Percentiles rank a stretch among this genome's conserved stretches.
These are phyloP conservation scores for Drosophila setifemur DNA, from an alignment of 1,140 invertebrate species.

Conservation along the genomic window DNA sequence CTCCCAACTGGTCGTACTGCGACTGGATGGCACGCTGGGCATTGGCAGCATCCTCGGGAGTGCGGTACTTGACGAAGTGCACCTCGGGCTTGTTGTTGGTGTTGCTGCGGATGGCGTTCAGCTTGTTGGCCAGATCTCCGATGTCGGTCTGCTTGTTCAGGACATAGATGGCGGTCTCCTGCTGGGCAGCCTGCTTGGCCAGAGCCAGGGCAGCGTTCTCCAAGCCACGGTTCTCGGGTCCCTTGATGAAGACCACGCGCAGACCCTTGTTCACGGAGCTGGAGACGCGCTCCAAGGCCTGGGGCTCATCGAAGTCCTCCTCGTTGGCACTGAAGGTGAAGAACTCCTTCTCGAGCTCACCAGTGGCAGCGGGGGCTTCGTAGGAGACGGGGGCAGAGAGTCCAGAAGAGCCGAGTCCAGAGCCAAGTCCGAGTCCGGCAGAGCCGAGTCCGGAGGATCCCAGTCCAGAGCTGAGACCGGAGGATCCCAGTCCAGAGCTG, in stretches of 20 bases:
- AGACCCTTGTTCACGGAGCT: slow-evolving; percentile 65
- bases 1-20: slow-evolving; percentile 62
- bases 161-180: slow-evolving; percentile 74
- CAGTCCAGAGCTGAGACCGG: slow-evolving; percentile 31
- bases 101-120: slow-evolving; percentile 66
- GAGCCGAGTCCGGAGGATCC: slow-evolving; percentile 25
- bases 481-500: slow-evolving; percentile 17
- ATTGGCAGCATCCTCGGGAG: slow-evolving; percentile 68
- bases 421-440: slow-evolving; percentile 27
- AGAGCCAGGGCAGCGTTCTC: slow-evolving; percentile 70
- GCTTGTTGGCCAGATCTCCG: slow-evolving; percentile 56
- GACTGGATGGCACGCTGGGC: slow-evolving; percentile 65
- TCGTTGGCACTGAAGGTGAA: slow-evolving; percentile 67
- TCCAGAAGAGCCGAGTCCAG: slow-evolving; percentile 27
- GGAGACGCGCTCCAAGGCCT: slow-evolving; percentile 47
- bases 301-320: slow-evolving; percentile 61
- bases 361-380: slow-evolving; percentile 53
- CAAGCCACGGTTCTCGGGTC: slow-evolving; percentile 71
- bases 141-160: slow-evolving; percentile 70
- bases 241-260: slow-evolving; percentile 76
- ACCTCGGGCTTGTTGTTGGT: slow-evolving; percentile 70
- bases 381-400: slow-evolving; percentile 48
- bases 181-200: slow-evolving; percentile 73
- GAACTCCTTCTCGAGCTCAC: slow-evolving; percentile 69
- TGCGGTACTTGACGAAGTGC: slow-evolving; percentile 70